phyloP scores from a whole-genome alignment of 2,888 invertebrate genomes.

The Anoplius nigerrimus region DNA sequence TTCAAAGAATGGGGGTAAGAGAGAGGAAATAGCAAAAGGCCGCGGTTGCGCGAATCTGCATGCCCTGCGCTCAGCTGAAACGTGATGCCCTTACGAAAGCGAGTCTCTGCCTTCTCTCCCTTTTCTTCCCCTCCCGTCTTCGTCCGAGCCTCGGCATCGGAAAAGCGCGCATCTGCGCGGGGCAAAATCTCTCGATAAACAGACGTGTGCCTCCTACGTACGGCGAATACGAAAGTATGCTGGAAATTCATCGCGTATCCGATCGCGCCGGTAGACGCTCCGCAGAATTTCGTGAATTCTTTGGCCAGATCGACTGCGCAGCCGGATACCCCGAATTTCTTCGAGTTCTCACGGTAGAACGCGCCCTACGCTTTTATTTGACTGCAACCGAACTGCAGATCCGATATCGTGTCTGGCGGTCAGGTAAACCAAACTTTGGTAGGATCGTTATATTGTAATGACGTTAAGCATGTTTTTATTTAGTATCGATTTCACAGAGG shows the following conservation, averaged over 20 bases:
- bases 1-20: too few species aligned
- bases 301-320: neutral
- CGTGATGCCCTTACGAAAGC: slow-evolving; percentile 53
- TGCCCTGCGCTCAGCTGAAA: slow-evolving; percentile 40
- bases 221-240: slow-evolving; percentile 32
- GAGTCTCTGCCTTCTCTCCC: too few species aligned
- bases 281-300: neutral
- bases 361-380: too few species aligned
- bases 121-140: too few species aligned
- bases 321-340: slow-evolving; percentile 6
- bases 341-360: too few species aligned
- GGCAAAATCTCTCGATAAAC: slow-evolving; percentile 42
- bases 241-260: neutral
- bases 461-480: too few species aligned
- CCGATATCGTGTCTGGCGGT: too few species aligned
- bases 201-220: slow-evolving; percentile 15
- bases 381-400: too few species aligned
- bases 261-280: slow-evolving; percentile 1
- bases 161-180: slow-evolving; percentile 23
- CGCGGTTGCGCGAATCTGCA: slow-evolving; percentile 40
- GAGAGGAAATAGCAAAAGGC: neutral
- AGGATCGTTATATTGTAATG: too few species aligned
- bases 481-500: too few species aligned
- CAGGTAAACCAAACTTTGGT: too few species aligned
- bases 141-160: slow-evolving; percentile 40